phyloP scores from a whole-genome alignment of 2,888 invertebrate genomes.

The Mesoligia furuncula region DNA sequence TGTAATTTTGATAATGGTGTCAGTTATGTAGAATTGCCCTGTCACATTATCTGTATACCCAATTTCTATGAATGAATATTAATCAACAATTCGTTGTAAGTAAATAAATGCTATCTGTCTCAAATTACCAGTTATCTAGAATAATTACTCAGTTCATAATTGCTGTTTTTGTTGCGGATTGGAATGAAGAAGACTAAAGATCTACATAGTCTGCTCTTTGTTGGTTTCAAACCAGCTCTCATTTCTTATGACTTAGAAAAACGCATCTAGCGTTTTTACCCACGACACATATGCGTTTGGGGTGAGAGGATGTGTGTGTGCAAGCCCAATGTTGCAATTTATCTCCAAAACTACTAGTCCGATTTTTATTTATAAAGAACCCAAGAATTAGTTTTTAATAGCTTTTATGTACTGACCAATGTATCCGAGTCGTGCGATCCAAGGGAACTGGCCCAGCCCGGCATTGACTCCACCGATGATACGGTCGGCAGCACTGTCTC shows the following conservation, averaged over 20 bases:
- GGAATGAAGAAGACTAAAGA: not conserved
- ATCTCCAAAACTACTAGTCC: too few relatives aligned
- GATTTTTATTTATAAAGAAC: not conserved
- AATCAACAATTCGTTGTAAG: constrained; percentile 16
- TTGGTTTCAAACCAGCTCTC: not conserved
- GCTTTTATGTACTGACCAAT: constrained; percentile 63
- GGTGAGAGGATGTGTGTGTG: too few relatives aligned
- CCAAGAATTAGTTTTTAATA: not conserved
- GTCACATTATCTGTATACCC: not conserved
- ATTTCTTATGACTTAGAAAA: constrained; percentile 1
- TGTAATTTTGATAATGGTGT: constrained; percentile 30
- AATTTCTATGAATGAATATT: constrained; percentile 13
- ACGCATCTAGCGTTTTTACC: not conserved
- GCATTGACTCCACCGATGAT: constrained; percentile 92
- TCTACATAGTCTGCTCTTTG: not conserved
- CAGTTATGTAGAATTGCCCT: constrained; percentile 14
- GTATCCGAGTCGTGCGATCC: constrained; percentile 91
- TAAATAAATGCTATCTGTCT: not conserved
- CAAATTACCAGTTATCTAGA: not conserved
- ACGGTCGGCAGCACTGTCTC: constrained; percentile 89
- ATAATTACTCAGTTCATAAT: not conserved
- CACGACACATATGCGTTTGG: too few relatives aligned
- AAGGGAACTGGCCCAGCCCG: constrained; percentile 91
- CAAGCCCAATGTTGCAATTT: too few relatives aligned
- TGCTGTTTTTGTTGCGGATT: constrained; percentile 3